Conservation (phyloP, 2,113 vertebrate species). For the Oreotrochilus melanogaster region DNA sequence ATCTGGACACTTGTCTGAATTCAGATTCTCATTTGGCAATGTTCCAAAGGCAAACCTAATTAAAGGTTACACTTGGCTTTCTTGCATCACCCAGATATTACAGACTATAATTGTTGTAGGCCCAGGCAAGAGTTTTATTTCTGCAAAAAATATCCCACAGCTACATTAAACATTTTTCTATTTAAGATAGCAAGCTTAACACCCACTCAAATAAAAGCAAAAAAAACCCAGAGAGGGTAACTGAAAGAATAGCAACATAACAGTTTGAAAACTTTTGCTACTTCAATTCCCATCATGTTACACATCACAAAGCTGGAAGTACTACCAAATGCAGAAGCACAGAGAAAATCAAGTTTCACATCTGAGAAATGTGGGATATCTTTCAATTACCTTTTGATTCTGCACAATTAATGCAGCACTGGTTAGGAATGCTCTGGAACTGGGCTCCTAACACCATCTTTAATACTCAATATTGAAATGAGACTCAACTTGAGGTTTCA, state of each 20-base stretch:
- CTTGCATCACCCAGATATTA: constrained; percentile 25
- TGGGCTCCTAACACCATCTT: background rate
- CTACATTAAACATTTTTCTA: constrained; percentile 21
- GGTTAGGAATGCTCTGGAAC: background rate
- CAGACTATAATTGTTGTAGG: constrained; percentile 23
- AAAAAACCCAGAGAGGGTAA: background rate
- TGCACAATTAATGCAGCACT: background rate
- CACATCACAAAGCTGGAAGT: background rate
- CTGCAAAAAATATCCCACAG: background rate
- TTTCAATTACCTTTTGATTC: background rate
- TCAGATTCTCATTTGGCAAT: constrained; percentile 53
- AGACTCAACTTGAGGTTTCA: background rate
- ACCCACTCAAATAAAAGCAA: background rate
- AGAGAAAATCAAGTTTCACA: background rate
- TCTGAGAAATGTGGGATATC: background rate
- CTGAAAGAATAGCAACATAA: background rate
- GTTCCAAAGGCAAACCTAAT: constrained; percentile 56
- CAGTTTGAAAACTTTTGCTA: background rate
- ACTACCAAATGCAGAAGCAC: background rate
- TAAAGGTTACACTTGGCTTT: constrained; percentile 53
- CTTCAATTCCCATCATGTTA: background rate
- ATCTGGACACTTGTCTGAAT: constrained; percentile 39
- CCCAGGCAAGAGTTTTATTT: background rate
- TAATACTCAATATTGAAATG: background rate
- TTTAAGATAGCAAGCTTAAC: background rate